Percentiles rank a stretch among this genome's conserved stretches.
Conservation (phyloP, 2,888 invertebrate species). For the Eremobia ochroleuca region DNA sequence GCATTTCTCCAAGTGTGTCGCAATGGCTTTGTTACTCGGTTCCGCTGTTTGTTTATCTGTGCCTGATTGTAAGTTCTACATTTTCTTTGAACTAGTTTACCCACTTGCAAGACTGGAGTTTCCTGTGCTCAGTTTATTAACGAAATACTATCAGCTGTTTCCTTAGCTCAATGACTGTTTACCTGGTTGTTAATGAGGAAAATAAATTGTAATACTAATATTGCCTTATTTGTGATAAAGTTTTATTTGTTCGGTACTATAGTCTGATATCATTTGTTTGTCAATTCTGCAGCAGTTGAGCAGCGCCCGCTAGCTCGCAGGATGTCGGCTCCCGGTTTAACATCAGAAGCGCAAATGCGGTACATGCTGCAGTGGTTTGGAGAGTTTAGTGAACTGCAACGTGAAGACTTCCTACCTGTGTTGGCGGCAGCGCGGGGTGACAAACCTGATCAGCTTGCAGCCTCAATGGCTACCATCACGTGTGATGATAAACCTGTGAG, state of each 20-base stretch:
- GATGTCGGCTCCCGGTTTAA: slow-evolving; percentile 91
- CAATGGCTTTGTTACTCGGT: slow-evolving; percentile 79
- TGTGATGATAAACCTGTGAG: slow-evolving; percentile 95
- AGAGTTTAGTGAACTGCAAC: slow-evolving; percentile 97
- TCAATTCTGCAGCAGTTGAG: slow-evolving; percentile 72
- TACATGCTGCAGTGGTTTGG: slow-evolving; percentile 97
- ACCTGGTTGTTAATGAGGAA: slow-evolving; percentile 37
- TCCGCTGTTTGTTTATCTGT: slow-evolving; percentile 82
- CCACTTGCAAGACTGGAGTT: slow-evolving; percentile 14
- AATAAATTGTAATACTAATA: slow-evolving; percentile 25
- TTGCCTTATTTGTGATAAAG: slow-evolving; percentile 10
- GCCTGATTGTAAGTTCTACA: slow-evolving; percentile 79
- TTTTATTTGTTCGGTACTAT: slow-evolving; percentile 12
- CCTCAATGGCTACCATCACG: slow-evolving; percentile 92
- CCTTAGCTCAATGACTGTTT: slow-evolving; percentile 46
- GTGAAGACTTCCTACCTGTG: slow-evolving; percentile 95
- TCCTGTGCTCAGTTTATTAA: slow-evolving; percentile 24
- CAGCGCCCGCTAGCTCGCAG: slow-evolving; percentile 78
- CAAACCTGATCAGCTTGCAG: slow-evolving; percentile 94
- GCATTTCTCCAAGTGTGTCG: slow-evolving; percentile 48
- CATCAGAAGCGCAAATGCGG: slow-evolving; percentile 94
- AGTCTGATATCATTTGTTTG: slow-evolving; percentile 25
- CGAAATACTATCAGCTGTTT: slow-evolving; percentile 46
- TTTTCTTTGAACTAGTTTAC: slow-evolving; percentile 31
- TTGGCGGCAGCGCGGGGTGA: slow-evolving; percentile 92